Evolutionary conservation across 2,888 invertebrate genomes (phyloP).

Genomic region (Eristalis pertinax): DNA sequence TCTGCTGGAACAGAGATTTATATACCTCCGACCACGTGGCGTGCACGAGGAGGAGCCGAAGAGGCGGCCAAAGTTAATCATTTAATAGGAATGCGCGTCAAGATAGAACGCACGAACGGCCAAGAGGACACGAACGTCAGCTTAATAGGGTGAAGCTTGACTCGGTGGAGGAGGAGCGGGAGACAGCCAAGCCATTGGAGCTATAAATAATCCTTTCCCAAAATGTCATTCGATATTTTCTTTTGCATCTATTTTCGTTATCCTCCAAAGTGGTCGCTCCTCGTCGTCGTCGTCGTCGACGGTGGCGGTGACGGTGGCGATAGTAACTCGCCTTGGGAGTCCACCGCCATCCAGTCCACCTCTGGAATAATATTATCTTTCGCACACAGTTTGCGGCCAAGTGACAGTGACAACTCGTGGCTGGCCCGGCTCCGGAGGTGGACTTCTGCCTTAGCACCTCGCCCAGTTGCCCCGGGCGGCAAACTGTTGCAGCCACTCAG

Average conservation of each 20-base stretch:
- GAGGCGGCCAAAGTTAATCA: constrained; percentile 56
- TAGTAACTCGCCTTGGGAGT: background rate
- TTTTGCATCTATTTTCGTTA: constrained; percentile 59
- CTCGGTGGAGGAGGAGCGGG: background rate
- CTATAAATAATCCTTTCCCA: constrained; percentile 63
- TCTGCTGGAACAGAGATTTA: constrained; percentile 46
- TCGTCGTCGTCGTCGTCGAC: background rate
- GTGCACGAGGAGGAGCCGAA: background rate
- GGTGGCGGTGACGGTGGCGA: too few relatives aligned
- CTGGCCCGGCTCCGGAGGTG: constrained; percentile 44
- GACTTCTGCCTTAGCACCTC: constrained; percentile 55
- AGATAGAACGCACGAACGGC: constrained; percentile 4
- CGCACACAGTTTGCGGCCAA: constrained; percentile 31
- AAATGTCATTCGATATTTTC: constrained; percentile 61
- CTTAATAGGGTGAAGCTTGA: constrained; percentile 30
- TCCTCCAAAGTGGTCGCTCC: background rate
- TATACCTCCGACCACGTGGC: constrained; percentile 10
- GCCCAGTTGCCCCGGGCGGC: constrained; percentile 39
- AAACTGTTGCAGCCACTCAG: constrained; percentile 64
- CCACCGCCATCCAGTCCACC: constrained; percentile 3
- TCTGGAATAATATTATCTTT: constrained; percentile 35
- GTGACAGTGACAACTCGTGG: constrained; percentile 53
- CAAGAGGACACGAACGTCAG: constrained; percentile 38
- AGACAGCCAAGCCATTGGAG: background rate
- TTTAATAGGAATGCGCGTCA: constrained; percentile 45